Base-by-base conservation (phyloP, 2,888 invertebrate species). In the Panopea generosa region DNA sequence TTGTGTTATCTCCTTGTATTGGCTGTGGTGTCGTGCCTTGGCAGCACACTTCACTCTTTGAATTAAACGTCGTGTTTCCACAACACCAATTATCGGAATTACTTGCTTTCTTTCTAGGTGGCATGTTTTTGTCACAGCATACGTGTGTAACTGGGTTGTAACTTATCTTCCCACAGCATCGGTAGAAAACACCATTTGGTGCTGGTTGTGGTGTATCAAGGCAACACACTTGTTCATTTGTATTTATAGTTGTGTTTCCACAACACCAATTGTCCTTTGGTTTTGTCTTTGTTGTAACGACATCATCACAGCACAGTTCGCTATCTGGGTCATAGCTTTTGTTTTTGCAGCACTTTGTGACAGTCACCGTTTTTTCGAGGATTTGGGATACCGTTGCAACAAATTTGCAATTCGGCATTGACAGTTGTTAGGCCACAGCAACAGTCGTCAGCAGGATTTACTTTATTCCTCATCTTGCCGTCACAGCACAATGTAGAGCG, bases 151-250 rank as follows among this genome's bases (percentile, higher is more conserved):
- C 61, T 20, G 77, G 72, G 55, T 77, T 60, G 49, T 73, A 77
- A 27, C 77, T 77, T 45, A 47, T 69, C 29, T 60, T 63, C 7
- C 77, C 77, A 55, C 77, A 77, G 24, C 77, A 77, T 40, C 60
- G 50, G 47, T 73, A 40, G 61, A 69, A 73, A 14, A 43, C 60
- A 11, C 65, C 72, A 20, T 63, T 63, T 27, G 76, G 76, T 14
- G 76, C 76, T n/a, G 76, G 72, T 47, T 76, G 76, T 43, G 76
- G 76, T 1, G 55, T 68, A 52, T 68, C 71, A 1, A 77, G 33
- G 40, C 77, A 77, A 65, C 77, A 77, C n/a, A 77, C 66, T 20
- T 77, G 72, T 18, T 45, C 29, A 18, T 49, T 45, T n/a, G 68
- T 53, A 29, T 63, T 77, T 33, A 72, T 55, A 26, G 77, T 77